Evolutionary conservation across 2,888 invertebrate species (phyloP).

Genomic region (Pristionchus fissidentatus): DNA sequence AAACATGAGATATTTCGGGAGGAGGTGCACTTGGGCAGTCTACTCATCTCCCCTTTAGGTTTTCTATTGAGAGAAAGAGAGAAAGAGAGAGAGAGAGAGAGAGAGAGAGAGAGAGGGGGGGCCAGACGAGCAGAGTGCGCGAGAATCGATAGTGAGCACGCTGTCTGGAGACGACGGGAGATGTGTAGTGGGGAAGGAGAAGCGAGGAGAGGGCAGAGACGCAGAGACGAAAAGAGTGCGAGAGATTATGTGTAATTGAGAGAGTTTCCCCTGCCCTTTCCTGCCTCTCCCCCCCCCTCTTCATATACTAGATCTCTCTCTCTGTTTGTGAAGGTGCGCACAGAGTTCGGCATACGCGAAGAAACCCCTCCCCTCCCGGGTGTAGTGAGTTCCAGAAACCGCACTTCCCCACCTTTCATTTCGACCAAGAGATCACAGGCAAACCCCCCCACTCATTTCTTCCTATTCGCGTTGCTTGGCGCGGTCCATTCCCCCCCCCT

Average conservation of each 20-base stretch:
- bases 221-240: neutral
- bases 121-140: neutral
- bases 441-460: neutral
- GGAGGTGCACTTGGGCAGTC: too few relatives aligned
- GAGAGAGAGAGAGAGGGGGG: neutral
- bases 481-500: constrained; percentile 3
- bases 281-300: too few relatives aligned
- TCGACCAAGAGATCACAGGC: too few relatives aligned
- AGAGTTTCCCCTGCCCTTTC: constrained; percentile 17
- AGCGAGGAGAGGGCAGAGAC: neutral
- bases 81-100: neutral
- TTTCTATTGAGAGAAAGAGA: too few relatives aligned
- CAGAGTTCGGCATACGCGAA: too few relatives aligned
- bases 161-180: neutral
- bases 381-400: neutral
- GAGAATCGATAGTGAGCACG: constrained; percentile 1
- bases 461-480: too few relatives aligned
- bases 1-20: neutral
- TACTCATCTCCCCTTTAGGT: too few relatives aligned
- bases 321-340: constrained; percentile 6
- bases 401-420: neutral
- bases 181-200: neutral
- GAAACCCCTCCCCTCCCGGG: neutral
- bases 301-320: neutral
- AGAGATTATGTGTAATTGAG: neutral